phyloP scores from a whole-genome alignment of 1,140 invertebrate genomes.

The Babylonia areolata region DNA sequence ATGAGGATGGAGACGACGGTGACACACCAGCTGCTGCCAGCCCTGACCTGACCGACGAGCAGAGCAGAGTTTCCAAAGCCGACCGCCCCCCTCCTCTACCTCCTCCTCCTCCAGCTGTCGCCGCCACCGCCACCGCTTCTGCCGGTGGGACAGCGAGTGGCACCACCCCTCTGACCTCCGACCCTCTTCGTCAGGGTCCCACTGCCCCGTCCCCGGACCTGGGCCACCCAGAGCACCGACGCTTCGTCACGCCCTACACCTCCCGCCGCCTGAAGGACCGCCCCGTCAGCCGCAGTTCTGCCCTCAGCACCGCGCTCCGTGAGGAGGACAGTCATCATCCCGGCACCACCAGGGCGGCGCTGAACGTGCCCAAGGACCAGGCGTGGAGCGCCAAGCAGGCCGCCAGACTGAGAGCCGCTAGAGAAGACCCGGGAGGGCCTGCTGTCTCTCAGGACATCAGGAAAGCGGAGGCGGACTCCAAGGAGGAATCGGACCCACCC shows the following conservation, averaged over 20 bases:
- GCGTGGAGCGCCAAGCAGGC: neutral
- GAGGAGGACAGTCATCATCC: neutral
- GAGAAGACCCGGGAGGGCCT: too few species aligned
- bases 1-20: neutral
- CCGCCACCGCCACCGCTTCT: neutral
- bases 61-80: neutral
- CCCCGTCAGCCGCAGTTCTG: neutral
- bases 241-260: constrained; percentile 23
- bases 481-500: neutral
- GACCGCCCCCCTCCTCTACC: neutral
- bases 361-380: neutral
- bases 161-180: neutral
- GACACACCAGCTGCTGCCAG: too few species aligned
- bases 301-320: neutral
- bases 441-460: neutral
- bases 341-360: too few species aligned
- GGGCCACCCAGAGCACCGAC: constrained; percentile 6
- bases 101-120: neutral
- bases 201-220: constrained; percentile 11
- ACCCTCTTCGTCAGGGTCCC: neutral
- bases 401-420: neutral
- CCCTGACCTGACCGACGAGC: neutral
- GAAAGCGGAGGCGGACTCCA: neutral
- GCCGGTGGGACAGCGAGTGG: neutral
- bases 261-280: constrained; percentile 27